Conservation (phyloP, 2,113 vertebrate species). For the Sorex araneus region DNA sequence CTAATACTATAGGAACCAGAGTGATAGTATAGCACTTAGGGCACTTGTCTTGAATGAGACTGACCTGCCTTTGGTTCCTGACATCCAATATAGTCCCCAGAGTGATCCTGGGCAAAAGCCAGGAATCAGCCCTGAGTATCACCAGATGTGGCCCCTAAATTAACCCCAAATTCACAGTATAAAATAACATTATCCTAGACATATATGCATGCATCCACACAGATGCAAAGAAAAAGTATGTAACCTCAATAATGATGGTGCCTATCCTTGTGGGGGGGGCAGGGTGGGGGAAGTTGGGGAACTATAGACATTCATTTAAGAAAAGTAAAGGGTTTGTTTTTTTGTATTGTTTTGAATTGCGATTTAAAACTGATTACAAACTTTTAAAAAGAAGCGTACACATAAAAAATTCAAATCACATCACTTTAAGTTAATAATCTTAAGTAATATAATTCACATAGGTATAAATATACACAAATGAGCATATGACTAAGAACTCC, state of each 20-base stretch:
- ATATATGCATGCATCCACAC: background rate
- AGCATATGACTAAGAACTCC: background rate
- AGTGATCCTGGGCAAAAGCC: too few relatives aligned
- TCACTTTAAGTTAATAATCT: background rate
- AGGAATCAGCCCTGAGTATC: too few relatives aligned
- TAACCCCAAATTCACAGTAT: background rate
- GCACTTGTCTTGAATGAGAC: too few relatives aligned
- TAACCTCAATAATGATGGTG: background rate
- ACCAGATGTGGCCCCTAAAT: background rate
- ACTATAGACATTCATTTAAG: constrained; percentile 24
- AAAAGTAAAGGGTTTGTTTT: constrained; percentile 10
- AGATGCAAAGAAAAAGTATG: background rate
- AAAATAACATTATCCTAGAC: constrained; percentile 8
- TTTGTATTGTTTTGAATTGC: constrained; percentile 7
- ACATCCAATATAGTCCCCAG: too few relatives aligned
- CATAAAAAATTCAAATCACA: constrained; percentile 17
- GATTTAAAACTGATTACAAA: constrained; percentile 48
- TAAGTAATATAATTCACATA: background rate
- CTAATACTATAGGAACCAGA: background rate
- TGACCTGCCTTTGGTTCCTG: too few relatives aligned
- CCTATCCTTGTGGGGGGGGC: background rate
- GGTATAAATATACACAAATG: too few relatives aligned
- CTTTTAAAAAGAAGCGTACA: background rate
- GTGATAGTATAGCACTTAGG: too few relatives aligned
- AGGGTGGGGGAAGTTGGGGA: too few relatives aligned